Base-by-base conservation (phyloP, 2,888 invertebrate genomes). In the Cynaeus angustus region DNA sequence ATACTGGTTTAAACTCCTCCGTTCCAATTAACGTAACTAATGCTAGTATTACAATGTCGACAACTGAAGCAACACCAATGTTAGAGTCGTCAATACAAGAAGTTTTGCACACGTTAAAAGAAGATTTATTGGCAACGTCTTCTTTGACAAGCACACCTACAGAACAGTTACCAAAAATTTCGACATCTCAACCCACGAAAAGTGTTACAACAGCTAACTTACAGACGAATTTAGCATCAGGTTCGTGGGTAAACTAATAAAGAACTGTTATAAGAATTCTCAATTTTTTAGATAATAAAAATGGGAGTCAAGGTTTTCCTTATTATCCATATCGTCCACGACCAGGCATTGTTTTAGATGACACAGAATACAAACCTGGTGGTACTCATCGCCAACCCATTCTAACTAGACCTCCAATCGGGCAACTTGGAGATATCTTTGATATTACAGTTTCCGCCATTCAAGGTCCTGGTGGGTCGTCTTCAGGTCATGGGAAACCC, bases 371-470 rank as follows among this genome's bases (percentile, higher is more conserved):
- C 84, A 92, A 92, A 78, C 93, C 92, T 0, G 91, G 90, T 16
- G 89, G 89, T 0, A 79, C 81, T 12, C 78, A 82, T 48, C 79
- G 84, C 59, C 82, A 80, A 62, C 84, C 87, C 0, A 84, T 85
- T 33, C 75, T 85, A 65, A 86, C 85, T 33, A 82, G 82, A 71
- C 86, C 83, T 41, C 87, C 85, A n/a, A 84, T 87, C 26, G 88
- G 87, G 0, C 91, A 91, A 79, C 74, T 82, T 14, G 93, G 92
- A 6, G 95, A 96, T 83, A 93, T 94, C 65, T 96, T 96, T 79
- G 95, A 96, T 78, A 92, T 96, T 0, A 95, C 95, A 0, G 92
- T 96, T 0, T 94, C 95, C 0, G 96, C 95, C 0, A 92, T 95
- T 69, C 96, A 96, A 82, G 94, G 94, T 0, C 92, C 93, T 0